Conservation (phyloP, 2,888 invertebrate species). For the Xanthorhoe spadicearia region DNA sequence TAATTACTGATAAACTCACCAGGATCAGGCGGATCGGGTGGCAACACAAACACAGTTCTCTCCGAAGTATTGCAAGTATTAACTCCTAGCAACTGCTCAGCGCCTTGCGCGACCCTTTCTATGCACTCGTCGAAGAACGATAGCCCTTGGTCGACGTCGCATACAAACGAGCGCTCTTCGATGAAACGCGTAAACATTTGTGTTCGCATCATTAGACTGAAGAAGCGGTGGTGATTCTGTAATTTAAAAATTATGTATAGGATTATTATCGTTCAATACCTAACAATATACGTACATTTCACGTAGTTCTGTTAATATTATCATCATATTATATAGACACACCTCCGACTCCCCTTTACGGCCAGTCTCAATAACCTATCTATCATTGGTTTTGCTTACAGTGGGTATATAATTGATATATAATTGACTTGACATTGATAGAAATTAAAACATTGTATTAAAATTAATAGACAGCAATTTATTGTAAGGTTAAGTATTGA, state of each 20-base stretch:
- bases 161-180: slow-evolving; percentile 98
- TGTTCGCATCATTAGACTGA: slow-evolving; percentile 94
- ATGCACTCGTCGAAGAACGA: slow-evolving; percentile 97
- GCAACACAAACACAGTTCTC: slow-evolving; percentile 96
- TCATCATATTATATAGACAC: too few species aligned
- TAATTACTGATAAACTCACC: slow-evolving; percentile 51
- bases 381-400: too few species aligned
- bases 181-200: slow-evolving; percentile 99
- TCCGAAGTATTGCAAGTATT: slow-evolving; percentile 93
- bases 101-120: slow-evolving; percentile 86
- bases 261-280: too few species aligned
- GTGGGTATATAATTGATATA: too few species aligned
- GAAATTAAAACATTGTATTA: too few species aligned
- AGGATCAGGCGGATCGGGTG: slow-evolving; percentile 90
- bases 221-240: slow-evolving; percentile 93
- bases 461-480: too few species aligned
- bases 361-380: too few species aligned
- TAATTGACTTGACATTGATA: too few species aligned
- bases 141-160: slow-evolving; percentile 98
- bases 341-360: too few species aligned
- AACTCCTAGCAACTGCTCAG: slow-evolving; percentile 90
- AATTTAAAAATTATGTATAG: slow-evolving; percentile 28
- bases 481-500: too few species aligned
- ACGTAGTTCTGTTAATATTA: too few species aligned
- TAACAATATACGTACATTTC: too few species aligned